Evolutionary conservation across 2,113 vertebrate species (phyloP).

Genomic region (Furnarius figulus): DNA sequence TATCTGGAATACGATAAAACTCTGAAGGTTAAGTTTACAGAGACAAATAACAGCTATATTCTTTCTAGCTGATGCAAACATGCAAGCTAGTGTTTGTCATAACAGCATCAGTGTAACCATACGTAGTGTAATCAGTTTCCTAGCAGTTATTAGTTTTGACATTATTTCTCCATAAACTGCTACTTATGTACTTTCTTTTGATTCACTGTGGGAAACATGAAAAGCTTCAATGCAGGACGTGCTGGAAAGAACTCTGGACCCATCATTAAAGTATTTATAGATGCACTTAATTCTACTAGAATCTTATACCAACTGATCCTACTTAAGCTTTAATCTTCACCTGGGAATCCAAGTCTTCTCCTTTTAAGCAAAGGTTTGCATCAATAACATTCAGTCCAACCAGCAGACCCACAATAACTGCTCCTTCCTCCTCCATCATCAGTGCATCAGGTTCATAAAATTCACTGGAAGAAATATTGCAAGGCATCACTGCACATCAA

Average conservation of each 20-base stretch:
- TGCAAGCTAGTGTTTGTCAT: not conserved
- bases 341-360: constrained; percentile 97
- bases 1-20: not conserved
- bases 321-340: constrained; percentile 68
- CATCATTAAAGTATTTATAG: not conserved
- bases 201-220: not conserved
- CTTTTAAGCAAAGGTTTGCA: constrained; percentile 97
- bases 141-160: not conserved
- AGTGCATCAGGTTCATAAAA: constrained; percentile 93
- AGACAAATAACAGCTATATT: not conserved
- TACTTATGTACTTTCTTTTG: not conserved
- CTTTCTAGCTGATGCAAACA: not conserved
- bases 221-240: not conserved
- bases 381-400: constrained; percentile 97
- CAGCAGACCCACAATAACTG: constrained; percentile 90
- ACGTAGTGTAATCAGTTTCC: not conserved
- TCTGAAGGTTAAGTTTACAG: not conserved
- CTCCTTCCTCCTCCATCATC: constrained; percentile 95
- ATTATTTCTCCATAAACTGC: not conserved
- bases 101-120: not conserved
- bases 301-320: not conserved
- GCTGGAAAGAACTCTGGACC: not conserved
- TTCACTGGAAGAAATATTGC: constrained; percentile 77
- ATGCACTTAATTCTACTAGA: not conserved
- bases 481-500: not conserved